These are phyloP conservation scores for Laupala kohalensis DNA, from an alignment of 1,140 invertebrate genomes.

Conservation along the genomic window DNA sequence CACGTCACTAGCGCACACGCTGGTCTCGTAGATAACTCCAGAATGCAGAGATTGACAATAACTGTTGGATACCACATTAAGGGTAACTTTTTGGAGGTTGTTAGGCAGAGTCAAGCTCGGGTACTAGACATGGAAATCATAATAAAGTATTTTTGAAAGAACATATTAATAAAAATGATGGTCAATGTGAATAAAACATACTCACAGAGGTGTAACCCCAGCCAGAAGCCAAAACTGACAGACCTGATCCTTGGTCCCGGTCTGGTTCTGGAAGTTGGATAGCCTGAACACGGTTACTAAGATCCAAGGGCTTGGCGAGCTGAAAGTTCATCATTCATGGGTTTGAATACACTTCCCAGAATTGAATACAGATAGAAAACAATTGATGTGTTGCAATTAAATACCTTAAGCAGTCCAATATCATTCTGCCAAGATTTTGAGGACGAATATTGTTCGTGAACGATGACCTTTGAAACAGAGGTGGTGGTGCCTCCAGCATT, in stretches of 20 bases:
- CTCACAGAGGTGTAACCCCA: neutral
- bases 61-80: neutral
- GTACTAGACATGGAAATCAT: neutral
- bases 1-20: neutral
- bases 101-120: neutral
- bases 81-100: neutral
- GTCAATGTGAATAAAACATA: neutral
- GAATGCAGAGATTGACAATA: neutral
- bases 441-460: neutral
- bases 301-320: too few species aligned
- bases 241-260: neutral
- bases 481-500: neutral
- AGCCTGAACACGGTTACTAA: too few species aligned
- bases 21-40: neutral
- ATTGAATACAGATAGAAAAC: too few species aligned
- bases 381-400: too few species aligned
- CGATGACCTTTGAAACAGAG: neutral
- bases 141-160: neutral
- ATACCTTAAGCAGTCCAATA: neutral
- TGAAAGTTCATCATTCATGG: too few species aligned
- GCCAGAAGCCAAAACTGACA: neutral
- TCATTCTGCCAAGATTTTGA: neutral
- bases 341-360: too few species aligned
- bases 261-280: neutral
- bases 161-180: neutral